phyloP scores from a whole-genome alignment of 2,888 invertebrate species.

The Strigamia crassipes region DNA sequence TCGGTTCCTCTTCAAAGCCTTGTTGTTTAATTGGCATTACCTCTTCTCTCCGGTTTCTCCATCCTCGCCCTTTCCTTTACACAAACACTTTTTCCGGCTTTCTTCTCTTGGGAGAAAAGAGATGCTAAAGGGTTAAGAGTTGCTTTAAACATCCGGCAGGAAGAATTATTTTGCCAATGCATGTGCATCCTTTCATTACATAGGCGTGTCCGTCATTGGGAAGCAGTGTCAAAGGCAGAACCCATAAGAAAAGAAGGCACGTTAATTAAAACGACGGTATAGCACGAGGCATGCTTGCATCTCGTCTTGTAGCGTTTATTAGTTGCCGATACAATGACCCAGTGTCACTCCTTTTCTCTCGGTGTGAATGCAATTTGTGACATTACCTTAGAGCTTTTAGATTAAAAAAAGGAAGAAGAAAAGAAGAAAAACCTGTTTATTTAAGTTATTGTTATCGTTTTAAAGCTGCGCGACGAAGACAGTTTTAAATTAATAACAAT shows the following conservation, averaged over 20 bases:
- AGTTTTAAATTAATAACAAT: not conserved
- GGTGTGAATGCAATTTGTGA: not conserved
- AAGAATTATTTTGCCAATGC: constrained; percentile 1
- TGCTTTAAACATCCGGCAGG: not conserved
- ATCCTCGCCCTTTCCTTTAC: not conserved
- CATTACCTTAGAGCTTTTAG: not conserved
- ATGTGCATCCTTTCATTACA: constrained; percentile 20
- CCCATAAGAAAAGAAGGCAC: constrained; percentile 22
- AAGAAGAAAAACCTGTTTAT: not conserved
- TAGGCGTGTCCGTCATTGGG: constrained; percentile 17
- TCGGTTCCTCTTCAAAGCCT: not conserved
- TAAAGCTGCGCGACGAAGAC: not conserved
- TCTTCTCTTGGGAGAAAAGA: not conserved
- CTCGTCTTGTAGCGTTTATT: not conserved
- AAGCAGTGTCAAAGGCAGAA: constrained; percentile 17
- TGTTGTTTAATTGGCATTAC: constrained; percentile 17
- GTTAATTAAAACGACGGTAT: constrained; percentile 15
- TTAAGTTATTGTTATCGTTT: not conserved
- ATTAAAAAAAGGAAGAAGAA: not conserved
- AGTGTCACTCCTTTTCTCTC: constrained; percentile 6
- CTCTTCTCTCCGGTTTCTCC: not conserved
- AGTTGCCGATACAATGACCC: constrained; percentile 27
- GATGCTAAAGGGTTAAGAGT: constrained; percentile 17
- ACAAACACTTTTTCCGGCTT: not conserved
- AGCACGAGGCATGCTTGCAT: not conserved